Conservation (phyloP, 2,113 vertebrate species). For the Lipophrys pholis region DNA sequence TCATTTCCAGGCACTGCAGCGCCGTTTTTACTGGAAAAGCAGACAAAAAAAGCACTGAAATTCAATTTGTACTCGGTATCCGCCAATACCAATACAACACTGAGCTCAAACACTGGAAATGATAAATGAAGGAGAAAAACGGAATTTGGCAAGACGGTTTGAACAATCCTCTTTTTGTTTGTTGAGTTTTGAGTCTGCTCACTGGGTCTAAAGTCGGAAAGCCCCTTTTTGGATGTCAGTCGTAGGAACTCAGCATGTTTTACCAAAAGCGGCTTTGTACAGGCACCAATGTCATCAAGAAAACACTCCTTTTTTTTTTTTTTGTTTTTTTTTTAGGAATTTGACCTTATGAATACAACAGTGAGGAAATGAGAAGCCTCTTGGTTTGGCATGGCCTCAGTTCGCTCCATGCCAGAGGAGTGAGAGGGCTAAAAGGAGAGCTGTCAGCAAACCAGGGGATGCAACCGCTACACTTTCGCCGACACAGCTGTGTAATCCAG, state of each 20-base stretch:
- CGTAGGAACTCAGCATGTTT: background rate
- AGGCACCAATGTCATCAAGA: background rate
- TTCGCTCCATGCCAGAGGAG: background rate
- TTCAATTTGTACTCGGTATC: background rate
- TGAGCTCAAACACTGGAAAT: background rate
- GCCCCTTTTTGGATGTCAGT: background rate
- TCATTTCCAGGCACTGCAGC: background rate
- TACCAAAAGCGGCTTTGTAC: background rate
- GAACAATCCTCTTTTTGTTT: background rate
- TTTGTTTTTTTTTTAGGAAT: too few relatives aligned
- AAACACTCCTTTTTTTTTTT: too few relatives aligned
- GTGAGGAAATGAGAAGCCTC: background rate
- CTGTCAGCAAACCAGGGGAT: conserved; percentile 36
- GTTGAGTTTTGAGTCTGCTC: too few relatives aligned
- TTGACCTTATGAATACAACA: background rate
- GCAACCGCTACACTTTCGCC: conserved; percentile 36
- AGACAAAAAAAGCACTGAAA: background rate
- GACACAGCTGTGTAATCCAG: conserved; percentile 52
- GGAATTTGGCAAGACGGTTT: background rate
- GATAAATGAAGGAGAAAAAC: background rate
- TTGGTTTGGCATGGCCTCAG: background rate
- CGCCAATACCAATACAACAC: background rate
- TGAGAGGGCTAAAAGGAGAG: conserved; percentile 11
- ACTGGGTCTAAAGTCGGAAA: background rate
- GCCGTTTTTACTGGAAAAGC: background rate